Base-by-base conservation (phyloP, 2,888 invertebrate genomes). In the Apantesis nais region DNA sequence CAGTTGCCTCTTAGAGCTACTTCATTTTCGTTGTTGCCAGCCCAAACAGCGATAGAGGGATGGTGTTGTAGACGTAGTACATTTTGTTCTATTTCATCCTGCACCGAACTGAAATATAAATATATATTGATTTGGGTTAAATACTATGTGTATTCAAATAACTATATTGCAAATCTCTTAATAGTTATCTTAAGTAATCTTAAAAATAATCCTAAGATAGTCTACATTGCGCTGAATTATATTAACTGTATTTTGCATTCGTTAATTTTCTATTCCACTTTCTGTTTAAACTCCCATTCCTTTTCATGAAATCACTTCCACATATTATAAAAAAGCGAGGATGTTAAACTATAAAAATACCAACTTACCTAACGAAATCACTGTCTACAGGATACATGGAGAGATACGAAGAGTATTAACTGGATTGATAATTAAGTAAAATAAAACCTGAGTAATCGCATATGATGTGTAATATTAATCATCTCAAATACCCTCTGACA, bases 1-100 rank as follows among this genome's bases (percentile, higher is more conserved):
- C 99, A 99, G 88, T 98, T 96, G 61, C 96, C 96, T 64, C 97
- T 95, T 11, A 99, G 88, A 0, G 98, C 99, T 8, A 96, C 97
- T 94, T 99, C 99, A 87, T 99, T 99, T 92, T 99, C 99, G 88
- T 99, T 99, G 90, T 99, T 99, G 8, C 97, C 99, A n/a, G 99
- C 98, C 97, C 98, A 99, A 0, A 99, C 84, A 0, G 97, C 97
- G 58, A 99, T 96, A 66, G 98, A 98, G 0, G 99, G 96, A 90
- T 99, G 99, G 85, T 97, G 96, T 77, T 98, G 97, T 16, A 99
- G 94, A 66, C 98, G 96, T 72, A 96, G 95, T 1, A 98, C 97
- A 92, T 98, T 98, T 86, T 98, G 97, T 34, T 94, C 94, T 48
- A 99, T 95, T 95, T 99, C 99, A 11, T 91, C 88, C 65, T 92